Conservation (phyloP, 2,797 vertebrate species). For the Podarcis lilfordi region DNA sequence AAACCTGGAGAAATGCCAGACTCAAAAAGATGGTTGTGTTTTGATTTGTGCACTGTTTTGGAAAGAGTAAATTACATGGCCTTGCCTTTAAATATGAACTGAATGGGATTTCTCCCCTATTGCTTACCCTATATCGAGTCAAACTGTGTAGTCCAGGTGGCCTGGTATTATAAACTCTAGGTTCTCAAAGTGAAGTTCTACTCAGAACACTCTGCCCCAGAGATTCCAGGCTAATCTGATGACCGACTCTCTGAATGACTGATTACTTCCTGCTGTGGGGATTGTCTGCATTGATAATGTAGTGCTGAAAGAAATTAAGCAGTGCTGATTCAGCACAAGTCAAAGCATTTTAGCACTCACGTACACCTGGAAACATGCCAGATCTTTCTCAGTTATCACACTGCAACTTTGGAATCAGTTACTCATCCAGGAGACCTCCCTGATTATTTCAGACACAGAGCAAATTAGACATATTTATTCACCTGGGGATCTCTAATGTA, state of each 20-base stretch:
- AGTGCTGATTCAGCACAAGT: background rate
- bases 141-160: no score
- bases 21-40: no score
- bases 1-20: no score
- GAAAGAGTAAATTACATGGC: no score
- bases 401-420: background rate
- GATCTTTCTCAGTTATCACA: background rate
- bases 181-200: background rate
- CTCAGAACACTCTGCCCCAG: background rate
- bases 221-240: background rate
- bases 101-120: no score
- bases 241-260: background rate
- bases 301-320: background rate
- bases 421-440: background rate
- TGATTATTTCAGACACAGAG: background rate
- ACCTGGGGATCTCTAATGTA: background rate
- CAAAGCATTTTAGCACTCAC: background rate
- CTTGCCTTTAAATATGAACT: no score
- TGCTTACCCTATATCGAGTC: no score
- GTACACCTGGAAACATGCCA: background rate
- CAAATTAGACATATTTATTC: background rate
- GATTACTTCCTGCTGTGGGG: background rate
- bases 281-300: background rate
- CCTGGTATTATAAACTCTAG: background rate
- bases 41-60: no score